Base-by-base conservation (phyloP, 1,140 invertebrate genomes). In the Heterodera schachtii region DNA sequence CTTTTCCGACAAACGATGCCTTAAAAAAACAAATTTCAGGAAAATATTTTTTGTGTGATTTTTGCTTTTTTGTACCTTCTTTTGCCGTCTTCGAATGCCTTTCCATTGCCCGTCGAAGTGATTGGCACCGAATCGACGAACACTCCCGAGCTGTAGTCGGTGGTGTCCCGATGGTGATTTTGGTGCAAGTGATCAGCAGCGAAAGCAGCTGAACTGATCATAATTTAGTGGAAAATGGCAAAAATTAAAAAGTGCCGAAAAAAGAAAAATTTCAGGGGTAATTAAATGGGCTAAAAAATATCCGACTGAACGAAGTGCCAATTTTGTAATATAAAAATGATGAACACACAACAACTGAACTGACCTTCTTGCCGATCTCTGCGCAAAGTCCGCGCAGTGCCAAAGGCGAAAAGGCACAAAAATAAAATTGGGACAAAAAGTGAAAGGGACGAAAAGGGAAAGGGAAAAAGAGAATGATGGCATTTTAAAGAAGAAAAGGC, bases 141-240 rank as follows among this genome's bases (percentile, higher is more conserved):
- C 49, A 81, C 80, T 2, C 80, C 80, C 9, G 73, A 77, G 69
- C 73, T 78, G 44, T 81, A 81, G 57, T 81, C 80, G 19, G 52
- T 81, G 11, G 43, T 46, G 57, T 81, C 75, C 41, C 49, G 71
- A 21, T 81, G 74, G n/a, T 73, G 60, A 19, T 47, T 46, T 43
- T 81, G 74, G 9, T 78, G 60, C 46, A 64, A n/a, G 76, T 78
- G 60, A 52, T 78, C 75, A 64, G 57, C 11, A 3, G 76, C 46
- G 3, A 41, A 64, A 16, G 16, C 16, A 5, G 16, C 16, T 16
- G 16, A 64, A 64, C 2, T 64, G 57, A 19, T 19, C 11, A 13
- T n/a, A 4, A 64, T 8, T 52, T 52, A 11, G 49, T 8, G 49
- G 49, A 11, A 11, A 11, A 11, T 6, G 49, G 49, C 6, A 11